Base-by-base conservation (phyloP, 2,113 vertebrate genomes). In the Neopipo cinnamomea region DNA sequence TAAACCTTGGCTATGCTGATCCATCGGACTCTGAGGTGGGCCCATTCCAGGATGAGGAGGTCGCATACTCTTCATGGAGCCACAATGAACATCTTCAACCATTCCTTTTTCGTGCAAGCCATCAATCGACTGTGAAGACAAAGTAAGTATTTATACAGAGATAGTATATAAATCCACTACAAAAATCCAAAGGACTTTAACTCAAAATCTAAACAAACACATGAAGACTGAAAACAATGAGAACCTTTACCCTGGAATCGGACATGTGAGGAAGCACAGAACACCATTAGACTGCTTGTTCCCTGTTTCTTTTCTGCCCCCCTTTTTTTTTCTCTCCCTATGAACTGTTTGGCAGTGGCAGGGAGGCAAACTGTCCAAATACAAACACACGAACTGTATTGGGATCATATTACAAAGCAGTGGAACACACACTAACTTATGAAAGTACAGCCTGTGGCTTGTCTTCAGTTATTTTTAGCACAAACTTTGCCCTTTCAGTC, bases 1-100 rank as follows among this genome's bases (percentile, higher is more conserved):
- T 91, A 85, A 97, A 99, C 99, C 99, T 99, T 99, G 99, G 96
- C 98, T 99, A 97, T 99, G 99, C 72, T 99, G 99, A 96, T 99
- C 99, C 99, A 99, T 98, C 3, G 99, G 99, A 96, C 99, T 99
- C 97, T 99, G 99, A 47, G 99, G 99, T 59, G 99, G 99, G 24
- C 98, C 99, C 99, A 99, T 99, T 90, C 99, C 99, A 55, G 99
- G 98, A 88, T 99, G 99, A 66, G 99, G 98, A 31, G 99, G 98
- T 87, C 99, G 98, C 98, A 99, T 99, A 27, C 98, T 98, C 97
- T 99, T 99, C 98, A 99, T 98, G 95, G 99, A 98, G 73, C 98
- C 98, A 97, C 98, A 99, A 14, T 99, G 99, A 91, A 99, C 97
- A 2, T 99, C 98, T 76, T 99, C 99, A 58, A 98, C 98, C 97